Conservation (phyloP, 2,113 vertebrate genomes). For the Vulpes vulpes region DNA sequence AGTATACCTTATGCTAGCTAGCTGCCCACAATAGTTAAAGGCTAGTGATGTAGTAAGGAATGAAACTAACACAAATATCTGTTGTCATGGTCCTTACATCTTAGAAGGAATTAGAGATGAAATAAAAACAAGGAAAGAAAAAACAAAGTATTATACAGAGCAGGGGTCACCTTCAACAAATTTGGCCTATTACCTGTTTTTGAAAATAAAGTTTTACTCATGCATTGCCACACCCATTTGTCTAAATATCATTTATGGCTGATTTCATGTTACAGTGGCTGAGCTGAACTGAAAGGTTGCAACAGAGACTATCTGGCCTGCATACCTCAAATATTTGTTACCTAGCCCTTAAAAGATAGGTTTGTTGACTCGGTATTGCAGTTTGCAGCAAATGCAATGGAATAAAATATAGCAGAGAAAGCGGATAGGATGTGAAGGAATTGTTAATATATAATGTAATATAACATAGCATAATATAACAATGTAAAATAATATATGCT, state of each 20-base stretch:
- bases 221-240: not conserved
- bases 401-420: not conserved
- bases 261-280: not conserved
- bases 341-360: not conserved
- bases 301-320: not conserved
- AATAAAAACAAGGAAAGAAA: not conserved
- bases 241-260: not conserved
- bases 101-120: not conserved
- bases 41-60: not conserved
- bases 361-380: slow-evolving; percentile 24
- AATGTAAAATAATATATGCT: not conserved
- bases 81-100: not conserved
- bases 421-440: not conserved
- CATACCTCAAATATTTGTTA: not conserved
- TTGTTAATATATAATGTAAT: not conserved
- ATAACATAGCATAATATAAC: not conserved
- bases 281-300: not conserved
- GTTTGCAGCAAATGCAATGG: not conserved
- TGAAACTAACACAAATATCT: not conserved
- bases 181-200: not conserved
- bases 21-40: not conserved
- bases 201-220: not conserved
- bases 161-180: not conserved
- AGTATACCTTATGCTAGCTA: too few relatives aligned
- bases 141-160: not conserved